Base-by-base conservation (phyloP, 1,140 invertebrate genomes). In the Dolichoris vasculosae region DNA sequence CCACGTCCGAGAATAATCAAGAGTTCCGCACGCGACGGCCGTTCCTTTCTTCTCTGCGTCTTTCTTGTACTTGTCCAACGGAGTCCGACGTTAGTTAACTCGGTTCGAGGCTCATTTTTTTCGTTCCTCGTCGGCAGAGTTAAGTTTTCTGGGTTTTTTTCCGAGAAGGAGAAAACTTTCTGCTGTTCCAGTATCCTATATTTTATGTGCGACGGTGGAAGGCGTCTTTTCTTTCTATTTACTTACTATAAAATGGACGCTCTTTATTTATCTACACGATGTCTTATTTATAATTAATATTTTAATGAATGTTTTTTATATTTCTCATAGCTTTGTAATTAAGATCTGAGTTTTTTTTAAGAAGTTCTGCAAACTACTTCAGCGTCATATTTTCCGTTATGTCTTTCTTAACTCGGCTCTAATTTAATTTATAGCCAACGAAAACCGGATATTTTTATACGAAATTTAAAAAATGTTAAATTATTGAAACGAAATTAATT, bases 1-100 rank as follows among this genome's bases (percentile, higher is more conserved):
- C 83, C 63, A 79, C 83, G 64, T 84, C 55, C 76, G 59, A 55
- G 83, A 79, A 84, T 79, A 79, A 84, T 84, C 82, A 78, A 43
- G 38, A 51, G 51, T 63, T 79, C 13, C 32, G 76, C 76, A 79
- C 76, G 76, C 76, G 76, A 63, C 59, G 78, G 26, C 64, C 64
- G 15, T 67, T 67, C n/a, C 79, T 81, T 81, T 81, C 30, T 40
- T 81, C 40, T 11, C 55, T 55, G 40, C 40, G 13, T 32, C 40
- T 63, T 38, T 77, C 40, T 78, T 78, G 13, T 78, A n/a, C 35
- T 51, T 43, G n/a, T 46, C 26, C 40, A 17, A 35, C 17, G 4
- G 26, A 43, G 23, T 55, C n/a, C 43, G 43, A 71, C 80, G 6
- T 55, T 78, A 71, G 83, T 84, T 79, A 83, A 78, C 73, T 55